Evolutionary conservation across 2,797 vertebrate genomes (phyloP), one percentile per base, ranked within the genome.

Genomic region (Clamator glandarius): DNA sequence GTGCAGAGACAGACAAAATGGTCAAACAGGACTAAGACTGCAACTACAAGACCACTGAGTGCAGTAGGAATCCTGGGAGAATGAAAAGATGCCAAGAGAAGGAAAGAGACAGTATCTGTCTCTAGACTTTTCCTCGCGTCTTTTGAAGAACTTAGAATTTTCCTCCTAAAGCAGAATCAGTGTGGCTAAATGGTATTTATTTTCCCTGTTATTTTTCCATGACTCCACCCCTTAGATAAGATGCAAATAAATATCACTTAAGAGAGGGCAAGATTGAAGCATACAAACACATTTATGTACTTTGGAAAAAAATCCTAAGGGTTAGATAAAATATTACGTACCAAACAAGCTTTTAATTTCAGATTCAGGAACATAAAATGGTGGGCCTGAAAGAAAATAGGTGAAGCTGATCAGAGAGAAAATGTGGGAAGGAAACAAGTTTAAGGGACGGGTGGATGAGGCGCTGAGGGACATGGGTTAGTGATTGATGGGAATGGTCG

Each of bases 361-460:
- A n/a, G 92, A 88, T 41, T 98, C 97, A 54, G 98, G 63, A 89
- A 98, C 91, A 39, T 97, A 98, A 96, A 98, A 98, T 0, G 98
- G 98, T 54, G 98, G 98, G 7, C 98, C 98, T 98, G 94, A 81
- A 91, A 81, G 72, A 66, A 93, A 87, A 79, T 0, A 8, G 21
- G 15, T 20, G 33, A 91, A 88, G 61, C 42, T 91, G 55, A 78
- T 72, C 21, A 46, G 31, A 63, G 35, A 66, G n/a, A n/a, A 79
- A 48, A 51, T 13, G 70, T 0, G 1, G 29, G 24, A 73, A 89
- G 55, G 81, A 72, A 25, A 52, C 31, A 59, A 68, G 50, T n/a
- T n/a, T n/a, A n/a, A n/a, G n/a, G n/a, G n/a, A n/a, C n/a, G n/a
- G n/a, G n/a, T n/a, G n/a, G n/a, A n/a, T n/a, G n/a, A n/a, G n/a